Conservation (phyloP, 1,140 invertebrate genomes). For the Atta texana region DNA sequence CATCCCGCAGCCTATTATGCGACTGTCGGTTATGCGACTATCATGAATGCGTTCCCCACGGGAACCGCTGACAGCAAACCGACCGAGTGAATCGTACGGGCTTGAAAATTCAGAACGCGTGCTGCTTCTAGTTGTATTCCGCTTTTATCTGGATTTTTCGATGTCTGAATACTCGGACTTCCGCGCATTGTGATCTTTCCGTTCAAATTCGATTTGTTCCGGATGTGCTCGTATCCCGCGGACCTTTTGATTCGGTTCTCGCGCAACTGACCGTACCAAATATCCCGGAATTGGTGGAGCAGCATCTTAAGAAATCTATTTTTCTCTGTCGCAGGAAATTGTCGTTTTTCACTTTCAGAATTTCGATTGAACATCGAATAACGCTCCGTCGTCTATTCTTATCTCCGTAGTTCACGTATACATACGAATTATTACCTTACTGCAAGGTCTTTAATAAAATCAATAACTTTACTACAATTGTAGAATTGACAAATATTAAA, state of each 20-base stretch:
- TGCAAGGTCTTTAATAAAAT: neutral
- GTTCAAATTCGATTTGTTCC: conserved; percentile 35
- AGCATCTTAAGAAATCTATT: conserved; percentile 16
- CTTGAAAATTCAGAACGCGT: conserved; percentile 41
- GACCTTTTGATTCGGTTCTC: conserved; percentile 13
- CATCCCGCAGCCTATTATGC: conserved; percentile 50
- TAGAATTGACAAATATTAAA: neutral
- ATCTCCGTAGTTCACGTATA: neutral
- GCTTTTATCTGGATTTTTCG: conserved; percentile 19
- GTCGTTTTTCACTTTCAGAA: neutral
- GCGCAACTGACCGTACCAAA: conserved; percentile 21
- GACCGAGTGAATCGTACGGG: conserved; percentile 26
- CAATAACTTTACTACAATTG: neutral
- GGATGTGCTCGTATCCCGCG: conserved; percentile 15
- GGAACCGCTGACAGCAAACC: conserved; percentile 26
- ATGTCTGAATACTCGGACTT: neutral
- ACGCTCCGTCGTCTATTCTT: neutral
- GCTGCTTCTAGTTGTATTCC: neutral
- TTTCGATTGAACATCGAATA: neutral
- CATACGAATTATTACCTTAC: neutral
- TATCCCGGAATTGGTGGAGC: conserved; percentile 5
- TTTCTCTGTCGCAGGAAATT: neutral
- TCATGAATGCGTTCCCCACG: conserved; percentile 19
- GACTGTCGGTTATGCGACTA: conserved; percentile 7
- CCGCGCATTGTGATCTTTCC: conserved; percentile 13